Evolutionary conservation across 1,140 invertebrate genomes (phyloP), one percentile per base, ranked within the genome.

Genomic region (Chlorops oryzae): DNA sequence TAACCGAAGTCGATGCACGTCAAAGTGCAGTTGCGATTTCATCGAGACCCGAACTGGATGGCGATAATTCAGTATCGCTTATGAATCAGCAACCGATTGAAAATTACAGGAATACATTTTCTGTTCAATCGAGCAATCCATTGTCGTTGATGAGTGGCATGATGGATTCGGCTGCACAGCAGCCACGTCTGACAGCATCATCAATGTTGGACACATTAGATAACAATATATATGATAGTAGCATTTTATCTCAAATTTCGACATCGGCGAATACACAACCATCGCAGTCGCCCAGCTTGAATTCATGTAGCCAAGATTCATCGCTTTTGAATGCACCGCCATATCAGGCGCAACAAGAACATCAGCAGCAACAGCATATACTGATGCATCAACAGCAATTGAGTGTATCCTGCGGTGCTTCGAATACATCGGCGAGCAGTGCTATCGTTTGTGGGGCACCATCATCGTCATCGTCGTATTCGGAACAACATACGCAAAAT

Each of bases 71-170:
- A n/a, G n/a, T n/a, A n/a, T n/a, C n/a, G n/a, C n/a, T n/a, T n/a
- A n/a, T n/a, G n/a, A n/a, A n/a, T n/a, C n/a, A n/a, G n/a, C n/a
- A n/a, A n/a, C n/a, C n/a, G n/a, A n/a, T n/a, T n/a, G n/a, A n/a
- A n/a, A n/a, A n/a, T n/a, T n/a, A n/a, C n/a, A n/a, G n/a, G n/a
- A n/a, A n/a, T n/a, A n/a, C n/a, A n/a, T n/a, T n/a, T n/a, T n/a
- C n/a, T n/a, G n/a, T n/a, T n/a, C n/a, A n/a, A n/a, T n/a, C n/a
- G n/a, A n/a, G n/a, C n/a, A n/a, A 61, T 61, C 65, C 65, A 2
- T 44, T 64, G 15, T 55, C 63, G 9, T 65, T 69, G 63, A 59
- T 65, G 56, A 62, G 65, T 21, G 65, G 61, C 13, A 69, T 69
- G 65, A 69, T 67, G 52, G 63, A 68, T n/a, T 25, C 53, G 17